phyloP scores from a whole-genome alignment of 2,888 invertebrate genomes.

The Parnassius orleans region DNA sequence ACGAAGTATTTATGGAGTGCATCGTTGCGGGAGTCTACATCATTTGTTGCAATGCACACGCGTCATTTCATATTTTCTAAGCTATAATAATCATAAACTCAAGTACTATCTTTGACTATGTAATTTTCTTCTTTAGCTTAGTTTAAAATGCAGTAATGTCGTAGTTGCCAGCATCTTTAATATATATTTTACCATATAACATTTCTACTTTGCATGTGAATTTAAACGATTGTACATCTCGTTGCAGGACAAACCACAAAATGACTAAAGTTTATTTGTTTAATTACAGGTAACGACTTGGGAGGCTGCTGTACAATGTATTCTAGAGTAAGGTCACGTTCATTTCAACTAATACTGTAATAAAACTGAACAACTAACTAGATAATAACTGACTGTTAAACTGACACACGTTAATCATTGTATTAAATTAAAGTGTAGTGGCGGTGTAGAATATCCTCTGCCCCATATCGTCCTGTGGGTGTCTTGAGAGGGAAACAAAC shows the following conservation, averaged over 20 bases:
- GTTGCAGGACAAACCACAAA: slow-evolving; percentile 6
- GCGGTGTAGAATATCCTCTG: no score
- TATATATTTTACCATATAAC: neutral
- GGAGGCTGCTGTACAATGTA: slow-evolving; percentile 10
- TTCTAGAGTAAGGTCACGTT: slow-evolving; percentile 9
- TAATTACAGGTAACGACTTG: slow-evolving; percentile 21
- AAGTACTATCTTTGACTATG: neutral
- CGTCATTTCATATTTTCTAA: no score
- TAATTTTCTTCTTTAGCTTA: no score
- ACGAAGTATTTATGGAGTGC: slow-evolving; percentile 11
- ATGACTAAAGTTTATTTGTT: slow-evolving; percentile 17
- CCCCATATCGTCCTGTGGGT: no score
- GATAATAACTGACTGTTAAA: neutral
- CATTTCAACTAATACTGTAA: slow-evolving; percentile 8
- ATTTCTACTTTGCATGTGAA: neutral
- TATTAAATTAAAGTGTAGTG: no score
- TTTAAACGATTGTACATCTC: neutral
- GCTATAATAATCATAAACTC: no score
- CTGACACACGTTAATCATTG: neutral
- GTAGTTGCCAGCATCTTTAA: no score
- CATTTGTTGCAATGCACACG: no score
- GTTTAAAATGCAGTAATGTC: no score
- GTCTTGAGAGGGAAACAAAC: no score
- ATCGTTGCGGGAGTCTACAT: slow-evolving; percentile 16
- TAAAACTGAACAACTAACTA: slow-evolving; percentile 1